Base-by-base conservation (phyloP, 2,113 vertebrate species). In the Cyphomyrus discorhynchus region DNA sequence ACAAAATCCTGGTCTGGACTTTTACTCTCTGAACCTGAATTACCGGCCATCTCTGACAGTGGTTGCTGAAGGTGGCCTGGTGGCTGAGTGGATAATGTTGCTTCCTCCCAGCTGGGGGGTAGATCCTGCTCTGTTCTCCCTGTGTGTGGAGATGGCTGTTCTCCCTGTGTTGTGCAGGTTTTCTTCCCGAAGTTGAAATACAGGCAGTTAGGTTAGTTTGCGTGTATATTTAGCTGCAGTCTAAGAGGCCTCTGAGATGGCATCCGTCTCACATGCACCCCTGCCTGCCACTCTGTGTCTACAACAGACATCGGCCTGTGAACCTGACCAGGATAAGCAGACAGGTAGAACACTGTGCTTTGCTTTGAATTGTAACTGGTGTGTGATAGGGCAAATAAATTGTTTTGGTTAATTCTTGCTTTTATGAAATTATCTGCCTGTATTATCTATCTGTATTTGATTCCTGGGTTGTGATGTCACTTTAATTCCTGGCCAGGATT, bases 1-100 rank as follows among this genome's bases (percentile, higher is more conserved):
- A 19, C 35, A 80, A 80, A 70, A 70, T 70, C 62, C n/a, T 70
- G 27, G 53, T 21, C 1, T 21, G 19, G 19, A 70, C 3, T 70
- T 66, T 62, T 62, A 62, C 58, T 9, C 58, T 66, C 24, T 66
- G 24, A 27, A 27, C 24, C 9, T 66, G 58, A 27, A 66, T 27
- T 70, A 70, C 62, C 0, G 10, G 62, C 10, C 10, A 66, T n/a
- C n/a, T 31, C 62, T 70, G 10, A 70, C 92, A 93, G 84, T 89
- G 90, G 85, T 85, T 93, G 84, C 62, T 27, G 3, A 31, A 31
- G 3, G 58, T 66, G 24, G 58, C 58, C 8, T n/a, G 58, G 11
- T 74, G 70, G 35, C 27, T 77, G 31, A 39, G 15, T 42, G 74
- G 74, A 7, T 77, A 77, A 42, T 19, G n/a, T 1, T 77, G 35